phyloP scores from a whole-genome alignment of 53 echinoderm and acorn worm species.

The Glandiceps talaboti region DNA sequence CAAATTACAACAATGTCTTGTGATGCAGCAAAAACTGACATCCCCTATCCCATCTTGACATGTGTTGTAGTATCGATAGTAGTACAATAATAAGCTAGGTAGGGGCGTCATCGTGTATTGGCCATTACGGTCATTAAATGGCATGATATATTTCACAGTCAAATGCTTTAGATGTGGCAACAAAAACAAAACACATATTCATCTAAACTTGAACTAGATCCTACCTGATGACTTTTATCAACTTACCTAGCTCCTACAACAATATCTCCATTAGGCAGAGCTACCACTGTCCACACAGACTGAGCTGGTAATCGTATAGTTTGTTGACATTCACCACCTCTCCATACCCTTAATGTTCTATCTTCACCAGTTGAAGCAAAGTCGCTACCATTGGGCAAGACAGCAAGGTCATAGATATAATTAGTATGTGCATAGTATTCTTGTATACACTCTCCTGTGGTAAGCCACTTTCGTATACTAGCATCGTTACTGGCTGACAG shows the following conservation, averaged over 20 bases:
- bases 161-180: too few species aligned
- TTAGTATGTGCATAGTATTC: conserved; percentile 66
- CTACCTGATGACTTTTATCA: too few species aligned
- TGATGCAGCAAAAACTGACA: too few species aligned
- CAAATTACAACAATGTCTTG: too few species aligned
- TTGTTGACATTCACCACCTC: conserved; percentile 41
- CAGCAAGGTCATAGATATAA: conserved; percentile 68
- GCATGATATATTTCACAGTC: too few species aligned
- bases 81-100: too few species aligned
- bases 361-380: conserved; percentile 85
- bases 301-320: conserved; percentile 88
- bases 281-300: conserved; percentile 75
- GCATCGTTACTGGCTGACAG: conserved; percentile 83
- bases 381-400: conserved; percentile 58
- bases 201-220: too few species aligned
- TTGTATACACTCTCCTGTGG: conserved; percentile 67
- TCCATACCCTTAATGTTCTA: conserved; percentile 77
- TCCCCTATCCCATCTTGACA: too few species aligned
- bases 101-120: too few species aligned
- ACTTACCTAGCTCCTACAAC: conserved; percentile 89
- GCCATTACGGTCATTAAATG: too few species aligned
- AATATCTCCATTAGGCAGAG: conserved; percentile 74
- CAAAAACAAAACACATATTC: too few species aligned
- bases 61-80: too few species aligned
- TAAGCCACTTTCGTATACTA: conserved; percentile 70